Percentiles rank a stretch among this genome's conserved stretches.
Evolutionary conservation across 2,113 vertebrate genomes (phyloP).

Genomic region (Dascyllus trimaculatus): DNA sequence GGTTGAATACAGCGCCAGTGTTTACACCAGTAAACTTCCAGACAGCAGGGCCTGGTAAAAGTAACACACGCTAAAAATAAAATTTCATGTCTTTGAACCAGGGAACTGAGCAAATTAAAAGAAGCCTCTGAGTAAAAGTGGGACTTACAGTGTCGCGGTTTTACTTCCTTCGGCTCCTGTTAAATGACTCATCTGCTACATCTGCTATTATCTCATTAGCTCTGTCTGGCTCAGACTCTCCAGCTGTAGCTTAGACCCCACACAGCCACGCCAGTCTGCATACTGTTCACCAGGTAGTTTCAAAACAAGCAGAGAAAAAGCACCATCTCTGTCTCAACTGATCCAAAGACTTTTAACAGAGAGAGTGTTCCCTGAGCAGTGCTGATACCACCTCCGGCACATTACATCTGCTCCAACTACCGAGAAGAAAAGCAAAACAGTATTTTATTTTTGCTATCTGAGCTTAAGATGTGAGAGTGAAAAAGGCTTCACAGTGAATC

Average conservation of each 20-base stretch:
- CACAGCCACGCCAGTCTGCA: constrained; percentile 11
- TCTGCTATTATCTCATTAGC: constrained; percentile 56
- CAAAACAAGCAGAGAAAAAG: constrained; percentile 14
- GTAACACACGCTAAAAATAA: constrained; percentile 42
- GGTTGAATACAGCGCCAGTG: too few relatives aligned
- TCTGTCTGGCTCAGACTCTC: constrained; percentile 45
- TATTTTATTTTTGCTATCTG: constrained; percentile 36
- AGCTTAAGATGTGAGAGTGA: not conserved
- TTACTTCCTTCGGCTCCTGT: constrained; percentile 51
- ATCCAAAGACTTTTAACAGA: constrained; percentile 20
- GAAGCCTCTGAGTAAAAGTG: constrained; percentile 37
- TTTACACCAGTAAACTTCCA: not conserved
- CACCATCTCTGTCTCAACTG: constrained; percentile 8
- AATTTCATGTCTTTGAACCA: not conserved
- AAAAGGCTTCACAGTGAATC: not conserved
- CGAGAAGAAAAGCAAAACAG: constrained; percentile 16
- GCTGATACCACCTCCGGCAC: constrained; percentile 13
- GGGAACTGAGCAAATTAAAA: constrained; percentile 41
- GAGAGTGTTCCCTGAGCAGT: constrained; percentile 27
- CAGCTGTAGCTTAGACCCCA: constrained; percentile 41
- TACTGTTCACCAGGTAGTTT: not conserved
- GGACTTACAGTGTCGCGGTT: constrained; percentile 38
- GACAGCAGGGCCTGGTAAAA: constrained; percentile 1
- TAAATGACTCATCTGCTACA: constrained; percentile 67
- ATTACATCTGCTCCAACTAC: constrained; percentile 3